Percentiles rank a stretch among this genome's conserved stretches.
These are phyloP conservation scores for Bombus fervidus DNA, from an alignment of 1,140 invertebrate species.

Conservation along the genomic window DNA sequence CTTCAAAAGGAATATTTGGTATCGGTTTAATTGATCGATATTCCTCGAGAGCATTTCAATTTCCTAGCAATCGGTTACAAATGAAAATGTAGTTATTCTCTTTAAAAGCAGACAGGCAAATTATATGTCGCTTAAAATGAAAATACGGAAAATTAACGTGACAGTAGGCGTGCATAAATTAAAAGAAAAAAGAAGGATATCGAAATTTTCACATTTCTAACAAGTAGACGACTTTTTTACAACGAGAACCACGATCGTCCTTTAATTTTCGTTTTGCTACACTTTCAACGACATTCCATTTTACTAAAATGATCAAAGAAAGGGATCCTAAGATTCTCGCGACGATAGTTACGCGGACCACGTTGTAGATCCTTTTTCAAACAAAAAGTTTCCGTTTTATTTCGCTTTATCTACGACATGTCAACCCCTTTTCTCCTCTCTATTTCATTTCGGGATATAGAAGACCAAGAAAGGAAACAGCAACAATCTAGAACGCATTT, in stretches of 20 bases:
- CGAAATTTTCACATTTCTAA: background rate
- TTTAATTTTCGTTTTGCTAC: too few relatives aligned
- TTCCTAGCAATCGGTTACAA: background rate
- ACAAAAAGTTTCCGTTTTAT: background rate
- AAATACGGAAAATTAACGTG: too few relatives aligned
- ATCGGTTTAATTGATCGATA: background rate
- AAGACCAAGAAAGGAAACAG: background rate
- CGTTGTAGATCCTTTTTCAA: background rate
- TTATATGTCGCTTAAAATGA: background rate
- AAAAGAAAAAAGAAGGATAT: background rate
- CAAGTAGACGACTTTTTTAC: too few relatives aligned
- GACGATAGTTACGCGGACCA: too few relatives aligned
- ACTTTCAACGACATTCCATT: too few relatives aligned
- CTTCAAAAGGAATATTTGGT: background rate
- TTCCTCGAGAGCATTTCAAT: background rate
- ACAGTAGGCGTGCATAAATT: background rate
- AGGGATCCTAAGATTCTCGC: too few relatives aligned
- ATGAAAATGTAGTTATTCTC: background rate
- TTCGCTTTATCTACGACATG: too few relatives aligned
- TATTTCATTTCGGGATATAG: background rate
- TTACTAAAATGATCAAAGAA: too few relatives aligned
- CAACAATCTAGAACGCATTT: conserved; percentile 12
- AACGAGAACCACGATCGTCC: too few relatives aligned
- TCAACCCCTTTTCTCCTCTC: background rate
- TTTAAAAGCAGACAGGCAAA: background rate